These are phyloP conservation scores for Psephotus haematonotus DNA, from an alignment of 2,113 vertebrate species.

Conservation along the genomic window DNA sequence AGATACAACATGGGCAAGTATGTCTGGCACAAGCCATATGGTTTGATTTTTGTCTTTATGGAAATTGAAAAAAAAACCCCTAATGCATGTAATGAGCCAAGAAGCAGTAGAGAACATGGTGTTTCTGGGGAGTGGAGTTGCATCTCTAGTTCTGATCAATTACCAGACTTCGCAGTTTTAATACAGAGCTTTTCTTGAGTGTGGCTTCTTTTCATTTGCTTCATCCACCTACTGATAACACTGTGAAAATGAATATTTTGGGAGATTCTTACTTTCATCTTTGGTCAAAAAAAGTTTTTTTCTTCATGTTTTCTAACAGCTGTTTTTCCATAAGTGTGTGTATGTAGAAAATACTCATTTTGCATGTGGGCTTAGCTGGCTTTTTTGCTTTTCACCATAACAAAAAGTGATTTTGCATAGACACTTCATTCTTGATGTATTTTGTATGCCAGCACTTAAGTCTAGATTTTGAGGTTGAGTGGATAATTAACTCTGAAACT, in stretches of 20 bases:
- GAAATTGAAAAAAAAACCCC: not conserved
- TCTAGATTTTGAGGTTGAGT: not conserved
- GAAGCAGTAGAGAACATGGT: not conserved
- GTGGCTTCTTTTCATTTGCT: not conserved
- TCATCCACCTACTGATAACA: not conserved
- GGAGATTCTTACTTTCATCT: not conserved
- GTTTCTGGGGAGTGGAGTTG: not conserved
- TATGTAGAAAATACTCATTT: not conserved
- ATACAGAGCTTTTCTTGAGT: not conserved
- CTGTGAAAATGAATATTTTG: not conserved
- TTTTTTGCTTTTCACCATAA: not conserved
- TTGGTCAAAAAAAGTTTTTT: not conserved
- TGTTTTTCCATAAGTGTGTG: not conserved
- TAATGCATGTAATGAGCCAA: not conserved
- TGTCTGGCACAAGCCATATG: conserved; percentile 2
- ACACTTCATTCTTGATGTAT: not conserved
- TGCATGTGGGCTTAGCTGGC: not conserved
- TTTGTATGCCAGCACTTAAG: not conserved
- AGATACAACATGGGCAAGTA: not conserved
- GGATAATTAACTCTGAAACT: not conserved
- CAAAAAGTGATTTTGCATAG: not conserved
- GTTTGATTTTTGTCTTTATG: not conserved
- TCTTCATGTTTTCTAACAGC: not conserved
- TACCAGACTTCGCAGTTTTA: not conserved
- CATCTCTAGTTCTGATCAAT: not conserved